Evolutionary conservation across 1,140 invertebrate species (phyloP).

Genomic region (Lanistes nyassanus): DNA sequence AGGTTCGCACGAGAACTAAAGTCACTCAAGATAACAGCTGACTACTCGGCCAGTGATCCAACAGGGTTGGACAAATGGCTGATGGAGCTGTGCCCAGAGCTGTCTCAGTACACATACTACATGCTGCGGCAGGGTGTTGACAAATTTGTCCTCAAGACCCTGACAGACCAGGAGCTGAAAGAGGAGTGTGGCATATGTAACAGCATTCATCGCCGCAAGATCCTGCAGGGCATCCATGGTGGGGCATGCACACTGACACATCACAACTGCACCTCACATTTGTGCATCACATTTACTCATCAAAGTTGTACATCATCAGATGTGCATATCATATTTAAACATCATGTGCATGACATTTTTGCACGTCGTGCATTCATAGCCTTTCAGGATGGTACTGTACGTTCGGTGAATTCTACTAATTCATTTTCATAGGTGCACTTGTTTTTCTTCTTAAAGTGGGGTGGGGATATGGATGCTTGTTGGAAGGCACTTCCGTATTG

Average conservation of each 20-base stretch:
- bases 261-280: too few species aligned
- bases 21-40: slow-evolving; percentile 95
- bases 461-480: too few species aligned
- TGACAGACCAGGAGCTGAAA: slow-evolving; percentile 91
- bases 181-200: slow-evolving; percentile 92
- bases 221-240: slow-evolving; percentile 94
- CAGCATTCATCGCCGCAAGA: slow-evolving; percentile 91
- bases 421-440: too few species aligned
- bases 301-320: too few species aligned
- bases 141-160: slow-evolving; percentile 74
- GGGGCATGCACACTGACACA: slow-evolving; percentile 56
- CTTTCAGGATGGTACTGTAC: too few species aligned
- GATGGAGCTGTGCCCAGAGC: slow-evolving; percentile 86
- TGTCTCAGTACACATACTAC: slow-evolving; percentile 95
- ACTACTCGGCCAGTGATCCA: slow-evolving; percentile 94
- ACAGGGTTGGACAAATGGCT: slow-evolving; percentile 92
- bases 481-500: too few species aligned
- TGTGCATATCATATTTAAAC: too few species aligned
- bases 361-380: too few species aligned
- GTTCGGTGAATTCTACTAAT: too few species aligned
- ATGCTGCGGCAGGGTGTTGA: slow-evolving; percentile 96
- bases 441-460: too few species aligned
- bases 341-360: too few species aligned
- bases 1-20: slow-evolving; percentile 94
- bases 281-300: too few species aligned